These are phyloP conservation scores for Suillia variegata DNA, from an alignment of 2,888 invertebrate genomes.

Conservation along the genomic window DNA sequence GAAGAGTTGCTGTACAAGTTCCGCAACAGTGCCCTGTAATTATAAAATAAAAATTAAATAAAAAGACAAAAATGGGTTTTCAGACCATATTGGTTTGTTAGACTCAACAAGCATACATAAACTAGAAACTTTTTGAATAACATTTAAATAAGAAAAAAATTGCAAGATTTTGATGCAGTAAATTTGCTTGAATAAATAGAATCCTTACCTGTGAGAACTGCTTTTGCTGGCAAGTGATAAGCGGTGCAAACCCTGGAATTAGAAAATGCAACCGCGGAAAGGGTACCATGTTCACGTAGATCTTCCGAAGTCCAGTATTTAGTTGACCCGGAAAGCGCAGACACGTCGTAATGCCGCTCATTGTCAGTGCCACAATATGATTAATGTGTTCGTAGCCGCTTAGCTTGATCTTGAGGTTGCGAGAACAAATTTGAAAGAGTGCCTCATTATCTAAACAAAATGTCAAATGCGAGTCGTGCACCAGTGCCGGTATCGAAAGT, in stretches of 20 bases:
- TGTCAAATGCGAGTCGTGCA: constrained; percentile 48
- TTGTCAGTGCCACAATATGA: constrained; percentile 53
- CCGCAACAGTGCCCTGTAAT: constrained; percentile 68
- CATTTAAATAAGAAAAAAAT: no score
- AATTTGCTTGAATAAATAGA: neutral
- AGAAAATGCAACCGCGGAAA: constrained; percentile 88
- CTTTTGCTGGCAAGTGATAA: constrained; percentile 55
- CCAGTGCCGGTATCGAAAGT: constrained; percentile 46
- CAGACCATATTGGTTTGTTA: no score
- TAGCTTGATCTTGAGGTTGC: constrained; percentile 43
- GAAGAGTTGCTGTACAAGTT: constrained; percentile 74
- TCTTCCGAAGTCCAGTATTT: constrained; percentile 82
- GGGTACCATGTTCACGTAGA: constrained; percentile 91
- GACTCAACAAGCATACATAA: no score
- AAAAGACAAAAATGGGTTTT: no score
- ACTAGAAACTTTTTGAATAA: no score
- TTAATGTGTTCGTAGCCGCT: constrained; percentile 51
- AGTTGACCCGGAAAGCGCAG: constrained; percentile 89
- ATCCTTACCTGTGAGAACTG: constrained; percentile 43
- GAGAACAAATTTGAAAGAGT: constrained; percentile 50
- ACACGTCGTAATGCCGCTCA: constrained; percentile 75
- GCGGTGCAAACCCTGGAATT: constrained; percentile 79
- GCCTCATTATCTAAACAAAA: constrained; percentile 58
- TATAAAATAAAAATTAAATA: no score
- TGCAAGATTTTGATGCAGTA: no score